Base-by-base conservation (phyloP, 2,113 vertebrate species). In the Xiphophorus hellerii region DNA sequence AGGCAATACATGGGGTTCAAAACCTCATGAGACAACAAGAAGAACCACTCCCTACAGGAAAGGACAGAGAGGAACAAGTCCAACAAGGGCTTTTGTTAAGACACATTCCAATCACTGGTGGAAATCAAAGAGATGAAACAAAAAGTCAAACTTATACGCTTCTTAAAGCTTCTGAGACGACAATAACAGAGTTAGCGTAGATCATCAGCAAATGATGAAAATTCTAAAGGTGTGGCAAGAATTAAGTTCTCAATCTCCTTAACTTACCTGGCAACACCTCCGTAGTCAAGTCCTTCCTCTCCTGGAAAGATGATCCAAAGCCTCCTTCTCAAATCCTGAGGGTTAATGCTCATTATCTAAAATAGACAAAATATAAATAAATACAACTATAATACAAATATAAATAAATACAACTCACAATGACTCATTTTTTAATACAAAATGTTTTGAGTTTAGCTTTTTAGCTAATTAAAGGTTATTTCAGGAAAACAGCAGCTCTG, bases 1-100 rank as follows among this genome's bases (percentile, higher is more conserved):
- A 99, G 95, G 95, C 98, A 99, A 93, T 99, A 99, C 98, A 99
- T 99, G 81, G 98, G 98, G 91, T 99, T 99, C 93, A 99, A 88
- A 79, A 99, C 98, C 87, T 99, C 98, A 44, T 99, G 98, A 74
- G 98, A 99, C 87, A 99, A 94, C 29, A 99, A 95, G 95, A 99
- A 99, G 94, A 99, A 99, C 98, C 98, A 99, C 87, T 99, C 98
- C 93, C 98, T 99, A 94, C 62, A 67, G 71, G 63, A 74, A 6
- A 83, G 4, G 9, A 74, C 4, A 62, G 0, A 33, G 37, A 20
- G 61, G 44, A 4, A 9, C 4, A 4, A n/a, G 22, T n/a, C 17
- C 25, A 58, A 54, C 15, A 54, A 58, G 22, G 2, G 17, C 4
- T 48, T 48, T 48, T 48, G 17, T 48, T 48, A 48, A 48, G 17